Percentiles rank a stretch among this genome's conserved stretches.
These are phyloP conservation scores for Brachyopa scutellaris DNA, from an alignment of 2,888 invertebrate genomes.

Conservation along the genomic window DNA sequence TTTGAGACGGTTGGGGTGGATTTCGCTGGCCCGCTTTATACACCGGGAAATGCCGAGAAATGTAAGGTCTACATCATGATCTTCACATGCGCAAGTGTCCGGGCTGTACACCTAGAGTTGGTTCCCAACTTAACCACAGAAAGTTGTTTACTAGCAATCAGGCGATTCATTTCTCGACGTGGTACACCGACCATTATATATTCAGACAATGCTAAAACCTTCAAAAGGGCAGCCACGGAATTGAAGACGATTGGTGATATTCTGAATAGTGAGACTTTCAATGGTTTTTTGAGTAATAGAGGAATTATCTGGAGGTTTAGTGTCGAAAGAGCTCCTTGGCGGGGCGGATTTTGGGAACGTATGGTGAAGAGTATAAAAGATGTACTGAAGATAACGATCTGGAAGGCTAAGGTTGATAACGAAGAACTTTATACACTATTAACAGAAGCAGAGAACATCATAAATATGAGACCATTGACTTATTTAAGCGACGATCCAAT, in stretches of 20 bases:
- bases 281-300: not conserved
- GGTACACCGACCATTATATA: not conserved
- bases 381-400: constrained; percentile 52
- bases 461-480: constrained; percentile 1
- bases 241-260: not conserved
- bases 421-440: constrained; percentile 6
- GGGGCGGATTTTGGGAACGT: constrained; percentile 65
- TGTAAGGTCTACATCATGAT: constrained; percentile 27
- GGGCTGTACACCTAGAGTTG: constrained; percentile 37
- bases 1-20: constrained; percentile 36
- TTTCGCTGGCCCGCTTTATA: constrained; percentile 42
- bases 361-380: constrained; percentile 48
- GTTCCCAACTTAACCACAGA: constrained; percentile 21
- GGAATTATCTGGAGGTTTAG: constrained; percentile 55
- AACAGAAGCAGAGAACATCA: constrained; percentile 11
- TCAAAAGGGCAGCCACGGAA: constrained; percentile 21
- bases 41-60: not conserved
- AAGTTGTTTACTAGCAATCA: constrained; percentile 15
- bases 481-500: constrained; percentile 24
- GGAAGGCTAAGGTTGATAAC: constrained; percentile 1
- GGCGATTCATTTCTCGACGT: constrained; percentile 33
- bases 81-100: constrained; percentile 37
- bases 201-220: constrained; percentile 43
- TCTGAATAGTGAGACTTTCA: too few species aligned
- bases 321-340: constrained; percentile 52